Evolutionary conservation across 1,140 invertebrate genomes (phyloP).

Genomic region (Drosophila nigrodunni): DNA sequence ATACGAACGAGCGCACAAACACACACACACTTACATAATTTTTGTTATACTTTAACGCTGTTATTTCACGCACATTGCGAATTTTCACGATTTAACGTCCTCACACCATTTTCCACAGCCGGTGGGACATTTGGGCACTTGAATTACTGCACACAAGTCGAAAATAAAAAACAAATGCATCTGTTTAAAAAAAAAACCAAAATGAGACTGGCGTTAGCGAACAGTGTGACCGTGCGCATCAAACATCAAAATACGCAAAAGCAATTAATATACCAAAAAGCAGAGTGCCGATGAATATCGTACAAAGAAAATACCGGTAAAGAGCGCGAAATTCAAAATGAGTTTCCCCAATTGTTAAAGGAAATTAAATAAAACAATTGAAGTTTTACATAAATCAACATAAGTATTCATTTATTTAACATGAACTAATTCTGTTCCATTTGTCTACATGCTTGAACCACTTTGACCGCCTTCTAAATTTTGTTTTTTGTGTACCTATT

Average conservation of each 20-base stretch:
- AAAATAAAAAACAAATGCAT: slow-evolving; percentile 77
- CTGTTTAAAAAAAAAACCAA: slow-evolving; percentile 74
- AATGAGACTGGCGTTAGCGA: slow-evolving; percentile 62
- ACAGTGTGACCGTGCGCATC: slow-evolving; percentile 37
- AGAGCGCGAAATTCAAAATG: slow-evolving; percentile 2
- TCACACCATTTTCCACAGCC: slow-evolving; percentile 41
- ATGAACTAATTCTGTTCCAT: slow-evolving; percentile 50
- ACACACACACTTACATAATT: slow-evolving; percentile 78
- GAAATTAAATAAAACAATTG: neutral
- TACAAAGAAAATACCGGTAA: neutral
- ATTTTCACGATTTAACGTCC: slow-evolving; percentile 40
- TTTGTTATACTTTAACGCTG: slow-evolving; percentile 55
- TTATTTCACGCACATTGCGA: slow-evolving; percentile 59
- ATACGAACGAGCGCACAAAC: slow-evolving; percentile 40
- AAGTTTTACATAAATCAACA: slow-evolving; percentile 23
- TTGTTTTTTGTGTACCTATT: too few species aligned
- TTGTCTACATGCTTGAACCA: slow-evolving; percentile 4
- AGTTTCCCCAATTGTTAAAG: neutral
- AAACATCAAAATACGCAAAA: slow-evolving; percentile 2
- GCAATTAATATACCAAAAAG: neutral
- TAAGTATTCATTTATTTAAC: slow-evolving; percentile 52
- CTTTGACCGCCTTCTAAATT: neutral
- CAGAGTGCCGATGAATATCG: neutral
- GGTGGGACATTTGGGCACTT: slow-evolving; percentile 43
- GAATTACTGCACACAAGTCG: slow-evolving; percentile 47